Conservation (phyloP, 2,113 vertebrate genomes). For the Gracilinanus agilis region DNA sequence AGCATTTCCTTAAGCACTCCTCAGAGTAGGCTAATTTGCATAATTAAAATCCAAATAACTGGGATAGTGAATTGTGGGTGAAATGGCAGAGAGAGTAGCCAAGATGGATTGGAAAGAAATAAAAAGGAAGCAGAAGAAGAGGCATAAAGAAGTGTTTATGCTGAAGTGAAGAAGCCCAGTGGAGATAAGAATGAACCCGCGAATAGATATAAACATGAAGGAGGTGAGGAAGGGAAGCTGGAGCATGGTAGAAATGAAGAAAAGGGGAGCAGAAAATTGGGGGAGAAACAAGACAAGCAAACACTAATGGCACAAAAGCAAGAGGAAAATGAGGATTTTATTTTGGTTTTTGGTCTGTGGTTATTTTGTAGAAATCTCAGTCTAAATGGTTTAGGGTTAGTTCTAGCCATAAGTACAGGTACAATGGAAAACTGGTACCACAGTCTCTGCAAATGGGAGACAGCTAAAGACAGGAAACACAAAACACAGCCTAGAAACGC, state of each 20-base stretch:
- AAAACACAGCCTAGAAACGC: neutral
- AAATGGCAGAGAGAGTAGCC: neutral
- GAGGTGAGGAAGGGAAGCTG: too few species aligned
- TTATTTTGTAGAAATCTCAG: neutral
- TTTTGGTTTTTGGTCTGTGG: neutral
- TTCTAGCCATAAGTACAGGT: neutral
- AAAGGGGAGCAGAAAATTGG: neutral
- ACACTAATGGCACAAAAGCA: neutral
- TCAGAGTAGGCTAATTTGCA: conserved; percentile 61
- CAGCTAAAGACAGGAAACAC: neutral
- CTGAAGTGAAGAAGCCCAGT: neutral
- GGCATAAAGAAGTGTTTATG: neutral
- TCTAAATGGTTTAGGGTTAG: neutral
- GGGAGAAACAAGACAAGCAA: neutral
- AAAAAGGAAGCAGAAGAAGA: neutral
- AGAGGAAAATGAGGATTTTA: neutral
- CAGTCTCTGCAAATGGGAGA: neutral
- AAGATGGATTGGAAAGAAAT: neutral
- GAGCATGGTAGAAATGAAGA: neutral
- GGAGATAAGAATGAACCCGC: neutral
- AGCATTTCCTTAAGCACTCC: conserved; percentile 33
- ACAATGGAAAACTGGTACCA: neutral
- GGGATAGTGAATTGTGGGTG: conserved; percentile 14
- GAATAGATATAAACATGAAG: neutral
- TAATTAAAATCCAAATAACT: conserved; percentile 65